Conservation (phyloP, 2,888 invertebrate species). For the Furcula furcula region DNA sequence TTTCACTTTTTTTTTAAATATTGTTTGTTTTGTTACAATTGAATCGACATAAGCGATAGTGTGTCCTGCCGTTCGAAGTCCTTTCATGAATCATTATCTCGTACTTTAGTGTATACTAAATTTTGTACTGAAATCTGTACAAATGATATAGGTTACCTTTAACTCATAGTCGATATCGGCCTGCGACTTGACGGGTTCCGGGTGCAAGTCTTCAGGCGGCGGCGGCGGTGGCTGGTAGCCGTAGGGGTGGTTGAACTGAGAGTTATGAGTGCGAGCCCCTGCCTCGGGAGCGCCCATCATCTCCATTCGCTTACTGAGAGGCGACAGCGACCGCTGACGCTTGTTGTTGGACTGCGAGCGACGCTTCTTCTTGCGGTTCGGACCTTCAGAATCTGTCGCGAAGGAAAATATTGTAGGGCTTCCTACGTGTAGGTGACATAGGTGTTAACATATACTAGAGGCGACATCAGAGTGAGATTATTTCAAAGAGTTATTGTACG, state of each 20-base stretch:
- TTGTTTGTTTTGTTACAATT: too few relatives aligned
- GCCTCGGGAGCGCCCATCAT: constrained; percentile 81
- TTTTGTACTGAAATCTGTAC: too few relatives aligned
- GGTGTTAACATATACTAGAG: too few relatives aligned
- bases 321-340: constrained; percentile 88
- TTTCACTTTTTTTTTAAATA: too few relatives aligned
- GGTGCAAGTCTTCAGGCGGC: constrained; percentile 61
- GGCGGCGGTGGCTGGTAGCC: constrained; percentile 83
- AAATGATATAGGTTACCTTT: constrained; percentile 62
- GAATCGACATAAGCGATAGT: too few relatives aligned
- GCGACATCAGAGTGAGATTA: too few relatives aligned
- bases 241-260: constrained; percentile 87
- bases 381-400: constrained; percentile 72
- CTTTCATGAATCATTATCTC: too few relatives aligned
- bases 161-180: constrained; percentile 84
- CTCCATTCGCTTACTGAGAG: constrained; percentile 92
- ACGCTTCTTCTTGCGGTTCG: constrained; percentile 82
- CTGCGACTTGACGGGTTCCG: constrained; percentile 57
- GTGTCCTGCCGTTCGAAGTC: too few relatives aligned
- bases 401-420: too few relatives aligned
- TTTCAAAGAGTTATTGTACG: too few relatives aligned
- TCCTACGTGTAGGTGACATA: too few relatives aligned
- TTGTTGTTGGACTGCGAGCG: constrained; percentile 80
- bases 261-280: constrained; percentile 75
- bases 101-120: too few relatives aligned